Percentiles rank a stretch among this genome's conserved stretches.
These are phyloP conservation scores for Lycia hirtaria DNA, from an alignment of 2,888 invertebrate species.

Conservation along the genomic window DNA sequence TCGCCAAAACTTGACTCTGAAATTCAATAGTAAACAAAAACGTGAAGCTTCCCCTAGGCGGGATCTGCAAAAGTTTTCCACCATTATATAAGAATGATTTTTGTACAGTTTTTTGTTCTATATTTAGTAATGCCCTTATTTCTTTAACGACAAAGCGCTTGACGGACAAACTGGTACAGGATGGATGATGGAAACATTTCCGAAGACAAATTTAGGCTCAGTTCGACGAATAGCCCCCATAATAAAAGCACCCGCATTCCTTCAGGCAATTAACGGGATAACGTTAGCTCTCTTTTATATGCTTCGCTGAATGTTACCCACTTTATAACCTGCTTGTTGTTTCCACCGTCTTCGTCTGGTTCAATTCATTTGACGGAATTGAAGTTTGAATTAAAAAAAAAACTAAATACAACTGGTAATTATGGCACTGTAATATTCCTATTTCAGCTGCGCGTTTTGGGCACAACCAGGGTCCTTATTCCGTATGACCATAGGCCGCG, in stretches of 20 bases:
- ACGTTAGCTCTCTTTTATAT: constrained; percentile 34
- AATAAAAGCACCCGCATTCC: constrained; percentile 33
- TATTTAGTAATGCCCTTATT: not conserved
- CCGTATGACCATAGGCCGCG: too few species aligned
- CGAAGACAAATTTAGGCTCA: constrained; percentile 12
- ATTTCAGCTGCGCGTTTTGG: too few species aligned
- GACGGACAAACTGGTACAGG: constrained; percentile 8
- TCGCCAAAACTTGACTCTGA: too few species aligned
- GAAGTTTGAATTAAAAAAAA: too few species aligned
- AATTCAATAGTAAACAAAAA: too few species aligned
- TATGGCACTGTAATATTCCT: too few species aligned
- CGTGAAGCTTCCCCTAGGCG: too few species aligned
- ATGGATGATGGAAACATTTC: constrained; percentile 14
- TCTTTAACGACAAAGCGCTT: not conserved
- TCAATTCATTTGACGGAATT: too few species aligned
- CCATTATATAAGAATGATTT: too few species aligned
- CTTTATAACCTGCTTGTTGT: constrained; percentile 25
- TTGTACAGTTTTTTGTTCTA: not conserved
- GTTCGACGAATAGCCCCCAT: constrained; percentile 31
- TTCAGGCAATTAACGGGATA: constrained; percentile 35
- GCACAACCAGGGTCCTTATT: too few species aligned
- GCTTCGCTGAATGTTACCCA: constrained; percentile 31
- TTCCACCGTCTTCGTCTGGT: not conserved
- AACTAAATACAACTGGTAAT: too few species aligned
- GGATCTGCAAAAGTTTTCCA: too few species aligned